Evolutionary conservation across 2,888 invertebrate genomes (phyloP).

Genomic region (Hydriomena furcata): DNA sequence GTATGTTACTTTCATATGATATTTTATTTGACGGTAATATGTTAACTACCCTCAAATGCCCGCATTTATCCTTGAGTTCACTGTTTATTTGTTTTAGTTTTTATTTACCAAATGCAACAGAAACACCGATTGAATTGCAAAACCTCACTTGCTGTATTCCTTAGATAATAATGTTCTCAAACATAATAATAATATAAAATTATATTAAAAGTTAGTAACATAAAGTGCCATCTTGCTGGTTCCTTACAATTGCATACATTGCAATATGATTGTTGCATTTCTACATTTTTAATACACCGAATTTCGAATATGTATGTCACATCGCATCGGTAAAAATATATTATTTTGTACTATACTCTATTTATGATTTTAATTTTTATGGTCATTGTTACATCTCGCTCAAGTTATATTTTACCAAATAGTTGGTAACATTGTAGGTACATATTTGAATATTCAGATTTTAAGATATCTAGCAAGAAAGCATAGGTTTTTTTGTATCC

Average conservation of each 20-base stretch:
- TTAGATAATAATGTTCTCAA: conserved; percentile 16
- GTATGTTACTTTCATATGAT: conserved; percentile 25
- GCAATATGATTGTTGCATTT: conserved; percentile 54
- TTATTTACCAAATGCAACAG: conserved; percentile 5
- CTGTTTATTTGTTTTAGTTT: not conserved
- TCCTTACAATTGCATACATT: conserved; percentile 55
- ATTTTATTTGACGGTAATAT: conserved; percentile 36
- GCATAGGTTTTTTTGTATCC: not conserved
- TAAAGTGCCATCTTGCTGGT: conserved; percentile 70
- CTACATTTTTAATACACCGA: conserved; percentile 40
- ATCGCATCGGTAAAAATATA: conserved; percentile 68
- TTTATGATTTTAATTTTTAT: conserved; percentile 31
- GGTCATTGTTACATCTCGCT: not conserved
- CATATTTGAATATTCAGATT: not conserved
- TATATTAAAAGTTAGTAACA: conserved; percentile 28
- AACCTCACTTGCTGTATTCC: conserved; percentile 6
- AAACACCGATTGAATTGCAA: conserved; percentile 1
- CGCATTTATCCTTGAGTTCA: conserved; percentile 49
- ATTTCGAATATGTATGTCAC: conserved; percentile 51
- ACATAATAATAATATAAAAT: conserved; percentile 9
- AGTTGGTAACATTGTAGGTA: too few relatives aligned
- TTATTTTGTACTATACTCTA: conserved; percentile 63
- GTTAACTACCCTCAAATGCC: conserved; percentile 43
- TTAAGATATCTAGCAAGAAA: too few relatives aligned
- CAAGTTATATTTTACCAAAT: too few relatives aligned